These are phyloP conservation scores for Chrysocyon brachyurus DNA, from an alignment of 2,797 vertebrate genomes.

Conservation along the genomic window DNA sequence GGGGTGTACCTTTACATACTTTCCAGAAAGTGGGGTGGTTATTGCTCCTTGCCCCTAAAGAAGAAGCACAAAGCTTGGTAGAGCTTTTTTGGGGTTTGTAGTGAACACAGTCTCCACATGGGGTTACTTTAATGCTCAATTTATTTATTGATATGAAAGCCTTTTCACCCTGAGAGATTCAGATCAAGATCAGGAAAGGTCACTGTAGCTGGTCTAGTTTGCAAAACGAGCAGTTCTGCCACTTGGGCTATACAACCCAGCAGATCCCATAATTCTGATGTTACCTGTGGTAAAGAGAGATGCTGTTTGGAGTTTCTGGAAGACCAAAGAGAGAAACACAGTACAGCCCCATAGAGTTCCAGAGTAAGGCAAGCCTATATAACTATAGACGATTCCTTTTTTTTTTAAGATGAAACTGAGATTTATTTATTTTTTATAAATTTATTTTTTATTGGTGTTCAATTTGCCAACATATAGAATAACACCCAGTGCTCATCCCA, in stretches of 20 bases:
- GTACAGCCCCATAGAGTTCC: neutral
- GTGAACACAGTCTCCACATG: neutral
- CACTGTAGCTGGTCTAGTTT: neutral
- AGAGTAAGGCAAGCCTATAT: neutral
- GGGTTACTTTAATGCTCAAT: neutral
- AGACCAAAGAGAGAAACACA: neutral
- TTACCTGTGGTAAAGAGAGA: neutral
- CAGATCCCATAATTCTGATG: neutral
- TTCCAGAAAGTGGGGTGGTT: neutral
- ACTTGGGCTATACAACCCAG: neutral
- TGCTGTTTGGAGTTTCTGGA: neutral
- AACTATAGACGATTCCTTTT: neutral
- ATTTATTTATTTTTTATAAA: too few species aligned
- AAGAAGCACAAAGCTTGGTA: neutral
- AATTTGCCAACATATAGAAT: too few species aligned
- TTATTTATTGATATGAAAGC: neutral
- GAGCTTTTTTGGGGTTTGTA: neutral
- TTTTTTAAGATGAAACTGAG: too few species aligned
- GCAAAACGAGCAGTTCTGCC: neutral
- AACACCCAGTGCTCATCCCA: too few species aligned
- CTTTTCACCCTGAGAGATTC: neutral
- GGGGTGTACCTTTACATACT: neutral
- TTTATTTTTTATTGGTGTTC: too few species aligned
- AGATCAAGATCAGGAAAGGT: neutral
- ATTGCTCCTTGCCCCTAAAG: neutral